Conservation (phyloP, 2,888 invertebrate species). For the Sphaerophoria taeniata region DNA sequence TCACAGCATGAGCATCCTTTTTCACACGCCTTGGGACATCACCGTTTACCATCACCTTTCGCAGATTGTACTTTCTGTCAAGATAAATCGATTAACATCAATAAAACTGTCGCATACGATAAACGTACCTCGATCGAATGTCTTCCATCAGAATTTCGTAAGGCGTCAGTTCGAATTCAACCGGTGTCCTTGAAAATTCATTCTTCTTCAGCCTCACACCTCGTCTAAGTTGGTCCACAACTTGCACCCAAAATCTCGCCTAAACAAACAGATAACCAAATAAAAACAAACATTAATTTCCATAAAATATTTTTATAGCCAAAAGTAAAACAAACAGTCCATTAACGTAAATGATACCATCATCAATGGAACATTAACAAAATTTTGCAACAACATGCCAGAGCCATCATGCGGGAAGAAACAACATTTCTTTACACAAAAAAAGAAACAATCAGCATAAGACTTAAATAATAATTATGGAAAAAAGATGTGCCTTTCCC, state of each 20-base stretch:
- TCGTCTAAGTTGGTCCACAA: slow-evolving; percentile 94
- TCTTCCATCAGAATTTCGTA: slow-evolving; percentile 99
- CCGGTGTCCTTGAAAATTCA: slow-evolving; percentile 88
- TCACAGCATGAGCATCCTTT: slow-evolving; percentile 97
- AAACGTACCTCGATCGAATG: slow-evolving; percentile 89
- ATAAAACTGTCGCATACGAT: background rate
- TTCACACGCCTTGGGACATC: slow-evolving; percentile 92
- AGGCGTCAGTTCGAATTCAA: slow-evolving; percentile 97
- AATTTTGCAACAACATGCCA: slow-evolving; percentile 61
- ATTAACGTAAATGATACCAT: slow-evolving; percentile 49
- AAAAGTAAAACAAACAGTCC: slow-evolving; percentile 46
- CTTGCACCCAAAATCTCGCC: slow-evolving; percentile 98
- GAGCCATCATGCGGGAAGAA: slow-evolving; percentile 65
- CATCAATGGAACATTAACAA: slow-evolving; percentile 55
- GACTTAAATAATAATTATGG: slow-evolving; percentile 16
- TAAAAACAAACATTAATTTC: slow-evolving; percentile 34
- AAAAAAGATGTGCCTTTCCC: slow-evolving; percentile 47
- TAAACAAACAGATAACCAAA: slow-evolving; percentile 81
- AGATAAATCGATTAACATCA: slow-evolving; percentile 44
- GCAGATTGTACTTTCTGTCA: slow-evolving; percentile 89
- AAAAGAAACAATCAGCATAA: slow-evolving; percentile 44
- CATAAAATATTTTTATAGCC: slow-evolving; percentile 18
- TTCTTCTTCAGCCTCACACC: slow-evolving; percentile 97
- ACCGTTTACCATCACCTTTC: slow-evolving; percentile 93
- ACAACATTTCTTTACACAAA: slow-evolving; percentile 39